Conservation (phyloP, 2,113 vertebrate species). For the Microtus oregoni region DNA sequence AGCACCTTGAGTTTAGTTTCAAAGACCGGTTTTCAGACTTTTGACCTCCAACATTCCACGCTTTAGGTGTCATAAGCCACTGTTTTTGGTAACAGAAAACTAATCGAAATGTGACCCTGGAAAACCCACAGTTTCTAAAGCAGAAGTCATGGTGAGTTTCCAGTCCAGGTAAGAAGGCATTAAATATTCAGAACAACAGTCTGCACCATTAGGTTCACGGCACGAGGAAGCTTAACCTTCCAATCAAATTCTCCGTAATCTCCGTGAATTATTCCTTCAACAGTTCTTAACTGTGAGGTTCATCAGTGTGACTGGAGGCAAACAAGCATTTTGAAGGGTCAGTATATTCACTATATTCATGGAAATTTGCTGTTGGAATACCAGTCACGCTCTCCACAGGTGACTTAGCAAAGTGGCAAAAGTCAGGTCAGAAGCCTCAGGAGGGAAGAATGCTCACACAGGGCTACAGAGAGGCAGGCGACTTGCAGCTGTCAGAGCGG, state of each 20-base stretch:
- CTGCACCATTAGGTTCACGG: neutral
- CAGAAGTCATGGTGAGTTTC: neutral
- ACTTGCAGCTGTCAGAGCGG: neutral
- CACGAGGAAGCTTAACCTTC: neutral
- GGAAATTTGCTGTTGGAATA: conserved; percentile 12
- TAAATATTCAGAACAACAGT: neutral
- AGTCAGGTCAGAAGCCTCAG: neutral
- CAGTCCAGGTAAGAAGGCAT: neutral
- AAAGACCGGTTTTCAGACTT: conserved; percentile 7
- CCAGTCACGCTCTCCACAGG: neutral
- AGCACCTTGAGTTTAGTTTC: neutral
- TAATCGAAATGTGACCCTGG: neutral
- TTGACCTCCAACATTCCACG: neutral
- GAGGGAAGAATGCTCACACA: fast-evolving
- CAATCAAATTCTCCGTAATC: neutral
- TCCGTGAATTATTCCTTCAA: neutral
- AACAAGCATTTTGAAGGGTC: neutral
- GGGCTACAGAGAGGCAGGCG: neutral
- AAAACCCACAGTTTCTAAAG: neutral
- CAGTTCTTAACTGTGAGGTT: neutral
- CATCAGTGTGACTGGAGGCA: neutral
- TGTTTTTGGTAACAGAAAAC: neutral
- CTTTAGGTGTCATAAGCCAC: neutral
- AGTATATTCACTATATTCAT: neutral
- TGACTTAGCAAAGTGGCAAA: neutral